Evolutionary conservation across 2,797 vertebrate genomes (phyloP).

Genomic region (Okamejei kenojei): DNA sequence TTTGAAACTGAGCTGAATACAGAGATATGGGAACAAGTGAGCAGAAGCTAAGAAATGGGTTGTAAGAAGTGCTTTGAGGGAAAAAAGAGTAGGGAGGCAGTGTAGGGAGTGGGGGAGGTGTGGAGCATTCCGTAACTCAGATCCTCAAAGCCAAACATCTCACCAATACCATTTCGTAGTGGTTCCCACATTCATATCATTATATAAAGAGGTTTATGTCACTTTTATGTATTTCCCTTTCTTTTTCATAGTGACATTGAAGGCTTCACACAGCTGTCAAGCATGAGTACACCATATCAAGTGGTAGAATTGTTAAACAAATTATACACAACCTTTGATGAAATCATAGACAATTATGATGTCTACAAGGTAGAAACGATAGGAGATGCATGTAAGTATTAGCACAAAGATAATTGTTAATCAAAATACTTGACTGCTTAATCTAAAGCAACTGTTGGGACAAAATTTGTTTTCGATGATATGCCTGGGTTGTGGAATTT

Average conservation of each 20-base stretch:
- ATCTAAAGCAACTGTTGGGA: background rate
- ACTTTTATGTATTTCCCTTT: conserved; percentile 42
- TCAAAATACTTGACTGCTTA: background rate
- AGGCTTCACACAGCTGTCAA: conserved; percentile 75
- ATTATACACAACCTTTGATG: conserved; percentile 72
- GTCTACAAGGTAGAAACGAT: conserved; percentile 80
- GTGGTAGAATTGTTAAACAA: conserved; percentile 75
- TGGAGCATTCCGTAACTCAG: background rate
- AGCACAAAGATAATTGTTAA: background rate
- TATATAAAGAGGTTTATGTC: background rate
- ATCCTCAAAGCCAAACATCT: background rate
- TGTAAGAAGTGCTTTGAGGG: background rate
- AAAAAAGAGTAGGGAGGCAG: background rate
- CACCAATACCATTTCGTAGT: background rate
- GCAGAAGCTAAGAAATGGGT: background rate
- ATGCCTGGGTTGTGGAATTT: too few species aligned
- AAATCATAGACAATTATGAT: conserved; percentile 74
- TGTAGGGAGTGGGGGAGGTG: background rate
- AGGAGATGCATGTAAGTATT: conserved; percentile 67
- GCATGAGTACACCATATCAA: conserved; percentile 70
- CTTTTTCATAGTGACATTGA: conserved; percentile 67
- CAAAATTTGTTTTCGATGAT: too few species aligned
- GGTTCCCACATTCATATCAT: background rate
- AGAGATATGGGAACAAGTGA: background rate
- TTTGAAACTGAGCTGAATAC: background rate